A percentile compares a stretch with the other conserved stretches of the same genome.
phyloP scores from a whole-genome alignment of 2,797 vertebrate genomes.

The Sorex maritimensis region DNA sequence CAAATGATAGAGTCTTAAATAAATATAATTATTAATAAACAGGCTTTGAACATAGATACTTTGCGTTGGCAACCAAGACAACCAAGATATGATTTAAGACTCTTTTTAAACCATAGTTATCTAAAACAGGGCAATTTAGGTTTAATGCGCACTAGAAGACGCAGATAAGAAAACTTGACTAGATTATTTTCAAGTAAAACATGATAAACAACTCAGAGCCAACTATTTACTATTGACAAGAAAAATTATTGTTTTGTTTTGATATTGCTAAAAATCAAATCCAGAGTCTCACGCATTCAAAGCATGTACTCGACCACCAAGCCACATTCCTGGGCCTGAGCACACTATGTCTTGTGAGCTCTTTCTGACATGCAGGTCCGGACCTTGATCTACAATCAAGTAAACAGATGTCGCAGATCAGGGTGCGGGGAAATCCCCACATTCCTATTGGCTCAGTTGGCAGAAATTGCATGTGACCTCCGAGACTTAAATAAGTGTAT shows the following conservation, averaged over 20 bases:
- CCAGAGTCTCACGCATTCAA: too few species aligned
- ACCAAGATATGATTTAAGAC: slow-evolving; percentile 5
- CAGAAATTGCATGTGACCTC: neutral
- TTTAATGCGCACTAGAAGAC: neutral
- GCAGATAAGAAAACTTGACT: neutral
- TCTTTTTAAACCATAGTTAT: neutral
- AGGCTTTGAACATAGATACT: neutral
- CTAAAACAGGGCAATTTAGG: slow-evolving; percentile 29
- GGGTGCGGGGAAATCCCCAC: neutral
- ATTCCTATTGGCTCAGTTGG: neutral
- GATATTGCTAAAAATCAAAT: too few species aligned
- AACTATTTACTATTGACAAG: neutral
- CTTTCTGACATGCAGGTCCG: neutral
- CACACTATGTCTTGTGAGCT: neutral
- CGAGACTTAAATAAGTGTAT: neutral
- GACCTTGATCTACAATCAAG: neutral
- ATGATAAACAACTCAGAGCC: neutral
- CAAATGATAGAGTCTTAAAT: slow-evolving; percentile 40
- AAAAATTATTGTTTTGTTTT: too few species aligned
- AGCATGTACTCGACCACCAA: too few species aligned
- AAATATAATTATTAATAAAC: slow-evolving; percentile 28
- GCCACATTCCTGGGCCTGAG: too few species aligned
- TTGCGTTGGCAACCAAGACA: neutral
- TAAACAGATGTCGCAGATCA: neutral
- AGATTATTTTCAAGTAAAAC: slow-evolving; percentile 33